Base-by-base conservation (phyloP, 2,888 invertebrate species). In the Cosmia pyralina region DNA sequence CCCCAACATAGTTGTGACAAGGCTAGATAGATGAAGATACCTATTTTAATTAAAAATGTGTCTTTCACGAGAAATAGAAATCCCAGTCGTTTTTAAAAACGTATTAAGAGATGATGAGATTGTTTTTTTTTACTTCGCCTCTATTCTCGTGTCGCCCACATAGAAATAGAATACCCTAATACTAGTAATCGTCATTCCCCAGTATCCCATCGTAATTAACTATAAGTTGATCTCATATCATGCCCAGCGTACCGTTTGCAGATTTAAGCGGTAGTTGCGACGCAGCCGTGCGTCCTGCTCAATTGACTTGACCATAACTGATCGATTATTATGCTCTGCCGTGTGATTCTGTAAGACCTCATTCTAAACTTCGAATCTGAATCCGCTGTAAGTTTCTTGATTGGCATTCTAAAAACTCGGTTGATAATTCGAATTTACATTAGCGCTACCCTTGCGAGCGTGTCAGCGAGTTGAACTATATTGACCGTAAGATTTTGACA, bases 271-370 rank as follows among this genome's bases (percentile, higher is more conserved):
- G 46, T 38, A 63, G 59, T 53, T 63, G 17, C 0, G 15, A 17
- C 46, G 11, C 46, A 64, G 8, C n/a, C 66, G 64, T 48, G 67
- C 70, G 22, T 19, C 58, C n/a, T 38, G 55, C 50, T 48, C 58
- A 58, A 71, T 75, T 75, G 71, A 17, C 66, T 67, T 50, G 57
- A 53, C 63, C 64, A 71, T 66, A 79, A 67, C 60, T 72, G 48
- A 76, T 70, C 63, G 59, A 82, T 80, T 77, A 77, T 64, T 62
- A 69, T 69, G 74, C 79, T 69, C 73, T 68, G 55, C n/a, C n/a
- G n/a, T n/a, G n/a, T n/a, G n/a, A n/a, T n/a, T n/a, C n/a, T n/a
- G n/a, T n/a, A n/a, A n/a, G n/a, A n/a, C n/a, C n/a, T n/a, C n/a
- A n/a, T n/a, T n/a, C n/a, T n/a, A n/a, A n/a, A n/a, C n/a, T n/a